Base-by-base conservation (phyloP, 2,113 vertebrate genomes). In the Aspidoscelis tigris region DNA sequence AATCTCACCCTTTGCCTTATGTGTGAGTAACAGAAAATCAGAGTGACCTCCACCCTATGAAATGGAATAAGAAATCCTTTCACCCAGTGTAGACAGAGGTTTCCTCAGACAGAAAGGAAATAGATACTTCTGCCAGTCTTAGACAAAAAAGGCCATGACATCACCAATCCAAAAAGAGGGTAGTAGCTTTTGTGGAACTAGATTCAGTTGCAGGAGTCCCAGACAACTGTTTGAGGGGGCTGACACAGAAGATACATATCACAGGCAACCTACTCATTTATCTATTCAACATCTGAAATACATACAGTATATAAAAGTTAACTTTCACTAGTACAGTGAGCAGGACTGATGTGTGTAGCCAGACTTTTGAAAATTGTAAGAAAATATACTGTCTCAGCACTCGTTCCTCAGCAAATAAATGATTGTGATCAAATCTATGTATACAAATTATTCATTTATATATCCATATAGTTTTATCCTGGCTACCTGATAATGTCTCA, bases 41-140 rank as follows among this genome's bases (percentile, higher is more conserved):
- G 84, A 64, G n/a, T 80, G 83, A 89, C 55, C 68, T 78, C 39
- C 68, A 76, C 72, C 76, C 72, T 16, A 70, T 58, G 39, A 64
- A 20, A 83, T 79, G 9, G 69, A 82, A 65, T 47, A 66, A 79
- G 39, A 79, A 21, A 66, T 41, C 58, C n/a, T 7, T 39, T 41
- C 4, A 55, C 70, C 5, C 18, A 72, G 2, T 74, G 11, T 24
- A 65, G 58, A 16, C 20, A 4, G 55, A 22, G 55, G 20, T 26
- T 4, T 76, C 47, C 26, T 24, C n/a, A 24, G 33, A 78, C 9
- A 65, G 58, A 64, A 39, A 18, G 5, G 5, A 78, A 61, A 33
- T 26, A 20, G 21, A 10, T 12, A 22, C 21, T 16, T 33, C 11
- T 64, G 1, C 55, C 7, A 41, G 20, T 43, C 50, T 14, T 10